phyloP scores from a whole-genome alignment of 1,140 invertebrate species.

The Ridgeia piscesae region DNA sequence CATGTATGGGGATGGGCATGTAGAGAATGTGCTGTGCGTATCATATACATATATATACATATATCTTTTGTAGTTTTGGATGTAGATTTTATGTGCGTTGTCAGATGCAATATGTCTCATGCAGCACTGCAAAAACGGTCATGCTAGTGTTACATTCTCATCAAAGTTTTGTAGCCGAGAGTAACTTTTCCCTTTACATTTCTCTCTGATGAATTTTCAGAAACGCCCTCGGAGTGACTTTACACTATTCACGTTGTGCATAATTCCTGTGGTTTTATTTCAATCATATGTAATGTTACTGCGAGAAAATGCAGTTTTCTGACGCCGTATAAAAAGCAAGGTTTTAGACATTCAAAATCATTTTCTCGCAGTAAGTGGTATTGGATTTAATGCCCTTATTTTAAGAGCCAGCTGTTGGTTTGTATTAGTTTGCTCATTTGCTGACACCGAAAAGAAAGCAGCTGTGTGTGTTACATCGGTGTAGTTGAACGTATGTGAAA shows the following conservation, averaged over 20 bases:
- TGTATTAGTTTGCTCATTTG: background rate
- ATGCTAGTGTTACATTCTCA: background rate
- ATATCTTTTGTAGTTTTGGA: slow-evolving; percentile 6
- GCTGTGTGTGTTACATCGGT: background rate
- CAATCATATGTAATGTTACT: background rate
- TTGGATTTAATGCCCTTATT: background rate
- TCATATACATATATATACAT: background rate
- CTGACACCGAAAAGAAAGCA: background rate
- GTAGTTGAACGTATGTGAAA: background rate
- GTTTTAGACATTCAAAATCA: background rate
- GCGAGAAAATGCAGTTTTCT: background rate
- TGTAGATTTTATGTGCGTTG: slow-evolving; percentile 5
- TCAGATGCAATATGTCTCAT: background rate
- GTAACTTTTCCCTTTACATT: background rate
- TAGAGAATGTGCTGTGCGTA: background rate
- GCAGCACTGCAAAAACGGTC: background rate
- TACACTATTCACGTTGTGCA: background rate
- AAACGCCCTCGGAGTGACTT: background rate
- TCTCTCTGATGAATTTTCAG: background rate
- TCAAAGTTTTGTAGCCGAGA: background rate
- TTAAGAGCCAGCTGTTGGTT: background rate
- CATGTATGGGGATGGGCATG: background rate
- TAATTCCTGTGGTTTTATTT: background rate
- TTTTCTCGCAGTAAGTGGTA: background rate
- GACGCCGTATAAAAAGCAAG: background rate